These are phyloP conservation scores for Achroia grisella DNA, from an alignment of 1,140 invertebrate genomes.

Conservation along the genomic window DNA sequence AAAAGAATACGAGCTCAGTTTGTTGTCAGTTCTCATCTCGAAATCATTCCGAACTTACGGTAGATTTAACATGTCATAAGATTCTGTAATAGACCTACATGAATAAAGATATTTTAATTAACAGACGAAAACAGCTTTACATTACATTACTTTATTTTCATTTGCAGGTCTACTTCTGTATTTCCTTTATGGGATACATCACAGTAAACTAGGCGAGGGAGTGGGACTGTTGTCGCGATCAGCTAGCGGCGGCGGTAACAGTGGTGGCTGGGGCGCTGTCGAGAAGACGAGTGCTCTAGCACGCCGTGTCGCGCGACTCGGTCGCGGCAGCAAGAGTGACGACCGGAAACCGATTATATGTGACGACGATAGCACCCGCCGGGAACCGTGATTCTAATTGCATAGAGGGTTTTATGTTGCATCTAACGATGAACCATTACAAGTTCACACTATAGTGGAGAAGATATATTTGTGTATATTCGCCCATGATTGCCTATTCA, in stretches of 20 bases:
- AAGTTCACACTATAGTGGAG: no score
- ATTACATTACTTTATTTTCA: constrained; percentile 2
- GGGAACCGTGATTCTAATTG: constrained; percentile 61
- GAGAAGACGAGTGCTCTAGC: constrained; percentile 56
- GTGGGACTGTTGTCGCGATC: constrained; percentile 54
- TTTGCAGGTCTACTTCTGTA: constrained; percentile 87
- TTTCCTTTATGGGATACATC: constrained; percentile 91
- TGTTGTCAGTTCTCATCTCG: no score
- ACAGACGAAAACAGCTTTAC: no score
- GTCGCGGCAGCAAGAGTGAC: constrained; percentile 47
- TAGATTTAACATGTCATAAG: no score
- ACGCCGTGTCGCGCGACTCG: constrained; percentile 45
- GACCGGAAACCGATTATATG: constrained; percentile 63
- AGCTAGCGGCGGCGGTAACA: constrained; percentile 40
- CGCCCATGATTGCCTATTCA: no score
- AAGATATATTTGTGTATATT: no score
- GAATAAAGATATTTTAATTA: no score
- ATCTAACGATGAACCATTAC: no score
- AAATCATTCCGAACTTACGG: no score
- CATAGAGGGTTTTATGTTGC: no score
- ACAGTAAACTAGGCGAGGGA: constrained; percentile 86
- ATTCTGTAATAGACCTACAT: no score
- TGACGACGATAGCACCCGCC: constrained; percentile 54
- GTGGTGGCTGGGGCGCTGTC: constrained; percentile 52
- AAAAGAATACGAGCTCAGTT: no score